Evolutionary conservation across 2,797 vertebrate genomes (phyloP).

Genomic region (Eulemur mongoz): DNA sequence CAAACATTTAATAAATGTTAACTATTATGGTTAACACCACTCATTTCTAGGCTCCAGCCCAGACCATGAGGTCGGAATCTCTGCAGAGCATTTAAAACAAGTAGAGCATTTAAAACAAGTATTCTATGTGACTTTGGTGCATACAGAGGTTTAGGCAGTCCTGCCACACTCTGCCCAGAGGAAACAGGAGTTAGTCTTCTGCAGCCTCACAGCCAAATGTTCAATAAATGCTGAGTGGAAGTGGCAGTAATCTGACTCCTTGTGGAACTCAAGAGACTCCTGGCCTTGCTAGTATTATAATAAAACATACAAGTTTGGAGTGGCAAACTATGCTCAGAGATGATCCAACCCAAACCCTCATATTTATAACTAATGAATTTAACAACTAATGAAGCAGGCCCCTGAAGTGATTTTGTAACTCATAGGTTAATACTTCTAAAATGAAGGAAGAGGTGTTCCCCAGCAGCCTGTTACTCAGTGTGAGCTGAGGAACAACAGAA

Average conservation of each 20-base stretch:
- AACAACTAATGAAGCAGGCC: neutral
- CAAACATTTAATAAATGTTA: neutral
- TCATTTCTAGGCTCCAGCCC: neutral
- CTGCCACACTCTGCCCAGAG: neutral
- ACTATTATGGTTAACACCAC: neutral
- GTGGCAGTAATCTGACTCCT: no score
- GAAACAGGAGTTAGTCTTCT: neutral
- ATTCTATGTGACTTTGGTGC: neutral
- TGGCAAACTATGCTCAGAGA: neutral
- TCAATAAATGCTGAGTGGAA: neutral
- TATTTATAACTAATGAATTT: neutral
- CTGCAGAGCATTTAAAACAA: neutral
- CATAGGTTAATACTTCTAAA: neutral
- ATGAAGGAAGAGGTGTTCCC: neutral
- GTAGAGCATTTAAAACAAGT: neutral
- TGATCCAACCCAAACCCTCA: neutral
- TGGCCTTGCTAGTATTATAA: neutral
- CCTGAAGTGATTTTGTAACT: neutral
- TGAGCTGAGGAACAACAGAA: neutral
- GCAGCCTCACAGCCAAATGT: neutral
- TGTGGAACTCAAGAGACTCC: neutral
- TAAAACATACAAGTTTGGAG: neutral
- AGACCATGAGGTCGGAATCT: neutral
- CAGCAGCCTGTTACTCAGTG: neutral
- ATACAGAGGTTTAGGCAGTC: neutral